Percentiles rank a stretch among this genome's conserved stretches.
Evolutionary conservation across 1,140 invertebrate genomes (phyloP).

Genomic region (Penaeus vannamei): DNA sequence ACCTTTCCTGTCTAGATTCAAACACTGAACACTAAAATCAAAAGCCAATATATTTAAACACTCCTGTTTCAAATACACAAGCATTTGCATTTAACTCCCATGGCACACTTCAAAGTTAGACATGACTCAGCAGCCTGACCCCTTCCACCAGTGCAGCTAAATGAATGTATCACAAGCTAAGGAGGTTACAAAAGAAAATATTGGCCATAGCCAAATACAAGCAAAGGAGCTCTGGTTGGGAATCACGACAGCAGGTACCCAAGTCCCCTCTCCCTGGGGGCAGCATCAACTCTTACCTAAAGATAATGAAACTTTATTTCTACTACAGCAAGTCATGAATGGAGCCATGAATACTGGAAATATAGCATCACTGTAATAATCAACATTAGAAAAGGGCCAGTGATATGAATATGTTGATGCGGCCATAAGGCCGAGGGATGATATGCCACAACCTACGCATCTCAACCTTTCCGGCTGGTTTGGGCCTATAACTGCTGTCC

Average conservation of each 20-base stretch:
- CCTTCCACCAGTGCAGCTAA: constrained; percentile 43
- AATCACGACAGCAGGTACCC: constrained; percentile 52
- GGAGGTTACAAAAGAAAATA: constrained; percentile 58
- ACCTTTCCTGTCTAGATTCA: too few species aligned
- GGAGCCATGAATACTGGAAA: constrained; percentile 26
- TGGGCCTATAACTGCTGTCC: constrained; percentile 42
- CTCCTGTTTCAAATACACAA: too few species aligned
- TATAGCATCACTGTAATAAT: constrained; percentile 11
- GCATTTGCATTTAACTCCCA: too few species aligned
- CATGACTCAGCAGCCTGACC: constrained; percentile 14
- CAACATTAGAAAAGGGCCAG: constrained; percentile 22
- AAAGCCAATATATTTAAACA: too few species aligned
- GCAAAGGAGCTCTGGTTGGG: constrained; percentile 44
- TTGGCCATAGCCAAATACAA: constrained; percentile 53
- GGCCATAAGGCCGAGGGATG: constrained; percentile 62
- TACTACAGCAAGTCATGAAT: too few species aligned
- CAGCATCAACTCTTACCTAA: constrained; percentile 48
- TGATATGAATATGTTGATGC: constrained; percentile 48
- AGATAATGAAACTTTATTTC: neutral
- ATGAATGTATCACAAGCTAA: constrained; percentile 64
- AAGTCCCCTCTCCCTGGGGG: constrained; percentile 48
- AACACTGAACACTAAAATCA: too few species aligned
- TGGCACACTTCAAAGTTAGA: constrained; percentile 11
- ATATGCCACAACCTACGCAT: constrained; percentile 63
- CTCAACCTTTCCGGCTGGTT: constrained; percentile 57